Base-by-base conservation (phyloP, 2,888 invertebrate genomes). In the Boloria selene region DNA sequence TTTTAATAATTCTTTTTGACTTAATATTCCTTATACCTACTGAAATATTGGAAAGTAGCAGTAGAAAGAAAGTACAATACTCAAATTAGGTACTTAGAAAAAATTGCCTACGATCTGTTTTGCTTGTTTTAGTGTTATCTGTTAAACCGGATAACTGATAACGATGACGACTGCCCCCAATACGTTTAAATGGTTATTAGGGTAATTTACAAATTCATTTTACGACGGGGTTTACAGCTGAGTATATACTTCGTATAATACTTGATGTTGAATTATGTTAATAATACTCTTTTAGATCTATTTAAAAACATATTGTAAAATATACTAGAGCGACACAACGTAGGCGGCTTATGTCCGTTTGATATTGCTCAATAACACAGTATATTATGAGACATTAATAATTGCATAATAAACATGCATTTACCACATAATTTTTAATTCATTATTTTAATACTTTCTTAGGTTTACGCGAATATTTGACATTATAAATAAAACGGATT, bases 61-160 rank as follows among this genome's bases (percentile, higher is more conserved):
- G 13, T 13, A 47, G 4, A 6, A n/a, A 13, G 17, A 22, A 31
- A 38, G 59, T 49, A 14, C 14, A 31, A 50, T 59, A 16, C 17
- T 49, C 17, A 13, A 38, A 18, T 1, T 22, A 22, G 1, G 38
- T 45, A 26, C 50, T 56, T 42, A 63, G 51, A 51, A 45, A 51
- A 45, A 56, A 62, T 62, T 59, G 38, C 42, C 31, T 42, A 17
- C 51, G 64, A 59, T 58, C 58, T 52, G 45, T 59, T 64, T 47
- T 6, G 16, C 50, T n/a, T 51, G 63, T 68, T 62, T 67, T 61
- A 59, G 61, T 56, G 60, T 70, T 72, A 68, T 72, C 67, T 61
- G 53, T 61, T 52, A 59, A 70, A 70, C 71, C 74, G 74, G 74
- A 73, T 71, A 72, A 59, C 64, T 70, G 74, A 74, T 75, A 75